phyloP scores from a whole-genome alignment of 1,140 invertebrate species.

The Anoplolepis gracilipes region DNA sequence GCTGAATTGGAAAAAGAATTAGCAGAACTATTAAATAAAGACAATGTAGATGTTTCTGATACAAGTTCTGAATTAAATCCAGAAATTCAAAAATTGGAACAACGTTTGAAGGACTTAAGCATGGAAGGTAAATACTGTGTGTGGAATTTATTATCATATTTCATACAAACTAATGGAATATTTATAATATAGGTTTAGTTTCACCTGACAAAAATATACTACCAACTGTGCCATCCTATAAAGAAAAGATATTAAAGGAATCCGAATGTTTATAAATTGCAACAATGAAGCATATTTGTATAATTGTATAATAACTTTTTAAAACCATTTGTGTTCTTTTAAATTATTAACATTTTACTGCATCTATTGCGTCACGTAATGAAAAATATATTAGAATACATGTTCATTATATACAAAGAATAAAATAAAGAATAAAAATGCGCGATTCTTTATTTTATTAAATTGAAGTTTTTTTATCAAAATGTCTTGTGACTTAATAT shows the following conservation, averaged over 20 bases:
- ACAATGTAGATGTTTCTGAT: not conserved
- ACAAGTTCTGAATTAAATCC: conserved; percentile 7
- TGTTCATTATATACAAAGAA: not conserved
- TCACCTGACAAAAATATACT: not conserved
- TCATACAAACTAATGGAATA: conserved; percentile 15
- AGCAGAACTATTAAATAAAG: conserved; percentile 64
- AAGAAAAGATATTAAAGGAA: not conserved
- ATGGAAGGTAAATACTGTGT: conserved; percentile 55
- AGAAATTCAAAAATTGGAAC: conserved; percentile 53
- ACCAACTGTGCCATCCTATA: conserved; percentile 13
- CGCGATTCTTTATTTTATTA: too few species aligned
- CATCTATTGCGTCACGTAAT: not conserved
- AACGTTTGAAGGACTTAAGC: conserved; percentile 34
- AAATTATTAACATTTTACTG: not conserved
- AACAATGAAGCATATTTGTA: not conserved
- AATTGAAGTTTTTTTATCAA: conserved; percentile 28
- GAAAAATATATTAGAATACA: not conserved
- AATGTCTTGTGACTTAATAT: not conserved
- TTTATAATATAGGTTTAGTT: conserved; percentile 26
- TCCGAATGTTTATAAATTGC: not conserved
- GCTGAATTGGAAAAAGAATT: conserved; percentile 84
- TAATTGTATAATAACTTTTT: not conserved
- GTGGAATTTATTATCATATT: conserved; percentile 10
- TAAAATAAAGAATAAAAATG: too few species aligned
- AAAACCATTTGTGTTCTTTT: not conserved